phyloP scores from a whole-genome alignment of 2,797 vertebrate genomes.

The Luscinia luscinia region DNA sequence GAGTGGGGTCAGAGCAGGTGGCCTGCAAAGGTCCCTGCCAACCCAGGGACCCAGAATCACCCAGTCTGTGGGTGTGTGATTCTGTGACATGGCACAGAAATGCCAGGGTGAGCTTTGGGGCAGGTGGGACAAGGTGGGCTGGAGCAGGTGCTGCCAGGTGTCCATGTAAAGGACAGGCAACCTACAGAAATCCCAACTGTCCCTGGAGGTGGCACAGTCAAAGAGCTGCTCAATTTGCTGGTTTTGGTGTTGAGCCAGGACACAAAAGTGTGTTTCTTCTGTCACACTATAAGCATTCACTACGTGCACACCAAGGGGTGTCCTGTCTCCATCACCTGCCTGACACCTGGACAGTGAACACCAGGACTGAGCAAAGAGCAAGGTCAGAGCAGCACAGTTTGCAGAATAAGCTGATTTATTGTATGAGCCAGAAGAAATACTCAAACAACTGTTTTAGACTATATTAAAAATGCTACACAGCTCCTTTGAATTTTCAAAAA shows the following conservation, averaged over 20 bases:
- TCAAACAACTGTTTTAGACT: background rate
- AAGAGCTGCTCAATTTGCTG: background rate
- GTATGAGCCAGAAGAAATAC: background rate
- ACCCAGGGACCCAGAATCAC: background rate
- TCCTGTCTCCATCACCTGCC: background rate
- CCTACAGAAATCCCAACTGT: background rate
- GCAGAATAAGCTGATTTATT: background rate
- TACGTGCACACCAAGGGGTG: background rate
- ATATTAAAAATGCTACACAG: background rate
- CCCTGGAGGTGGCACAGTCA: background rate
- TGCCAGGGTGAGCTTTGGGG: background rate
- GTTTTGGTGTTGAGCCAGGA: background rate
- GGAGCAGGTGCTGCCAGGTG: rapidly evolving
- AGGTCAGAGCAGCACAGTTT: background rate
- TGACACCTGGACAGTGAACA: background rate
- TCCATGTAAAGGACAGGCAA: background rate
- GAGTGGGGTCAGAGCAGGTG: background rate
- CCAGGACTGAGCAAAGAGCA: background rate
- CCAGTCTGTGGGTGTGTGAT: background rate
- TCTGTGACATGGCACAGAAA: background rate
- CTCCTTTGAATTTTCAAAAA: background rate
- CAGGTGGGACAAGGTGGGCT: background rate
- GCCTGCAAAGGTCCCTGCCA: background rate
- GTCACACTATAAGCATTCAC: background rate
- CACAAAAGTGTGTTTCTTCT: rapidly evolving